These are phyloP conservation scores for Drosophila ercepeae DNA, from an alignment of 1,140 invertebrate genomes.

Conservation along the genomic window DNA sequence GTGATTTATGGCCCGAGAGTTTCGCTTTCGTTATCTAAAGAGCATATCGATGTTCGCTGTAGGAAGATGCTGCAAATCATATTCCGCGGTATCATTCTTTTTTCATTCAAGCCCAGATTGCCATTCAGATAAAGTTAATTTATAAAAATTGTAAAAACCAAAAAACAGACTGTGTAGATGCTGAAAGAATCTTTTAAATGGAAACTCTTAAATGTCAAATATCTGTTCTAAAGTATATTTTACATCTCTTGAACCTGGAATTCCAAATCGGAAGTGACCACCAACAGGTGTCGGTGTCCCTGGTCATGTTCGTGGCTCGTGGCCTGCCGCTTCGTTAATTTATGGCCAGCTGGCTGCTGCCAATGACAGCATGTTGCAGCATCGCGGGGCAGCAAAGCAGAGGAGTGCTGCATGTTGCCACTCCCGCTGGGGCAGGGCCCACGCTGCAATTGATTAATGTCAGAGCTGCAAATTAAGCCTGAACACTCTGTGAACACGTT, in stretches of 20 bases:
- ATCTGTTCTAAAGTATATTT: background rate
- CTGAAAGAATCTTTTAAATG: background rate
- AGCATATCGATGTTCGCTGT: constrained; percentile 68
- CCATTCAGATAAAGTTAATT: background rate
- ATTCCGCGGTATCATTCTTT: constrained; percentile 5
- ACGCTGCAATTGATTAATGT: constrained; percentile 76
- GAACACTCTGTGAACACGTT: constrained; percentile 6
- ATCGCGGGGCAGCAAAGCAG: constrained; percentile 1
- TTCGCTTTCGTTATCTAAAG: constrained; percentile 61
- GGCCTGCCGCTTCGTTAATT: constrained; percentile 44
- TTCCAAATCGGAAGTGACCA: constrained; percentile 57
- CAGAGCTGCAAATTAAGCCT: constrained; percentile 51
- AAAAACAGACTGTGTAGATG: background rate
- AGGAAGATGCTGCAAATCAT: constrained; percentile 58
- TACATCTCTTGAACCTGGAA: background rate
- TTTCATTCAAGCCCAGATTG: background rate
- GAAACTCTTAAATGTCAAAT: background rate
- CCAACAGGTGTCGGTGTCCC: constrained; percentile 39
- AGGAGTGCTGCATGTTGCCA: background rate
- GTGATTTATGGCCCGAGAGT: constrained; percentile 58
- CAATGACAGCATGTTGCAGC: constrained; percentile 11
- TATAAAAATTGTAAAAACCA: background rate
- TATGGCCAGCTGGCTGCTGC: constrained; percentile 37
- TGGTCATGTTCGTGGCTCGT: constrained; percentile 25
- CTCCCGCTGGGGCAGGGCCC: constrained; percentile 25